A percentile compares a stretch with the other conserved stretches of the same genome.
Evolutionary conservation across 1,140 invertebrate species (phyloP).

Genomic region (Diabrotica virgifera): DNA sequence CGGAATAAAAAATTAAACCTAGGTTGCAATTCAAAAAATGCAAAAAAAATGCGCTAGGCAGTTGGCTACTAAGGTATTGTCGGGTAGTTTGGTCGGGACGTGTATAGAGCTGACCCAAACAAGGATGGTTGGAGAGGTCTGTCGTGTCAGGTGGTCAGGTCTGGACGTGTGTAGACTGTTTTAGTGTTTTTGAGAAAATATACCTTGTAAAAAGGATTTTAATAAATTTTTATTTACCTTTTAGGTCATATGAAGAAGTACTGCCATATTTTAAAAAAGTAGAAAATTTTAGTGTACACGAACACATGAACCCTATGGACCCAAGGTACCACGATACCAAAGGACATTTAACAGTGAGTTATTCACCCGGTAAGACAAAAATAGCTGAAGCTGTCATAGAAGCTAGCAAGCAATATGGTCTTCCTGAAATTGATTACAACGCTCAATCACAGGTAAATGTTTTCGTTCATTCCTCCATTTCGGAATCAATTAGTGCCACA

Average conservation of each 20-base stretch:
- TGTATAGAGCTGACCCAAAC: too few relatives aligned
- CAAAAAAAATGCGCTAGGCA: too few relatives aligned
- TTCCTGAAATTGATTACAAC: conserved; percentile 71
- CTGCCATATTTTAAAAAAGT: conserved; percentile 80
- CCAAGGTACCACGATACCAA: conserved; percentile 56
- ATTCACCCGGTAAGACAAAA: conserved; percentile 57
- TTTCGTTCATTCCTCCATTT: background rate
- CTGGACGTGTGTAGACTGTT: too few relatives aligned
- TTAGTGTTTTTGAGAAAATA: too few relatives aligned
- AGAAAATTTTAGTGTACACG: conserved; percentile 63
- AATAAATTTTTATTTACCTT: background rate
- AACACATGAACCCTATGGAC: conserved; percentile 50
- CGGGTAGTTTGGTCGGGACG: too few relatives aligned
- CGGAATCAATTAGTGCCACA: too few relatives aligned
- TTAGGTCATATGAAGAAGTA: conserved; percentile 67
- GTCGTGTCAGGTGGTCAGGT: too few relatives aligned
- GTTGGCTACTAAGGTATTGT: too few relatives aligned
- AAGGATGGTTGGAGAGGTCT: too few relatives aligned
- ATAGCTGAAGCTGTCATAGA: conserved; percentile 66
- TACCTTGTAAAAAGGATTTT: too few relatives aligned
- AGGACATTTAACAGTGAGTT: conserved; percentile 60
- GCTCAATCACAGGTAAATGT: conserved; percentile 54
- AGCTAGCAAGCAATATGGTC: conserved; percentile 63
- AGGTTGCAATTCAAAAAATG: too few relatives aligned
- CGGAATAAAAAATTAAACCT: too few relatives aligned